Percentiles rank a stretch among this genome's conserved stretches.
Conservation (phyloP, 2,113 vertebrate species). For the Amphiprion ocellaris region DNA sequence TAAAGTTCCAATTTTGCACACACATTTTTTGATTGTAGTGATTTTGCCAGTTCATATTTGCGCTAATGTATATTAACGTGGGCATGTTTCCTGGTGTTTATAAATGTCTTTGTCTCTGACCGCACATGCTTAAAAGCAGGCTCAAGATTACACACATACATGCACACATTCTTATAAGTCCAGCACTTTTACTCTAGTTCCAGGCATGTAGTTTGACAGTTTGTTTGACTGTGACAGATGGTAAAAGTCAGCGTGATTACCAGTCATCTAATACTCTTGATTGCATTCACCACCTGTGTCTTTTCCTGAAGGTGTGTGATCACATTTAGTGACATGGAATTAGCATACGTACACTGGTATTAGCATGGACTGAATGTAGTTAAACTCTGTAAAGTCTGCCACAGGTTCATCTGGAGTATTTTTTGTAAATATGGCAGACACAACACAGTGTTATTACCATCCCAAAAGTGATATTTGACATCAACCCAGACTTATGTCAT, state of each 20-base stretch:
- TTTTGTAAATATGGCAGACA: neutral
- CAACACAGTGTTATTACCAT: neutral
- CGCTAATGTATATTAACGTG: neutral
- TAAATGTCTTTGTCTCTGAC: neutral
- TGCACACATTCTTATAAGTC: neutral
- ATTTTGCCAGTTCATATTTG: too few species aligned
- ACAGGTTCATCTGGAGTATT: neutral
- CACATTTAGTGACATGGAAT: neutral
- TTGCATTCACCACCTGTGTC: neutral
- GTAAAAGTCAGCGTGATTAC: neutral
- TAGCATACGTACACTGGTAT: too few species aligned
- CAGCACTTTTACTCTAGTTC: neutral
- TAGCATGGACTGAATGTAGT: too few species aligned
- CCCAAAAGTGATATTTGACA: too few species aligned
- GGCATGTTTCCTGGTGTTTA: neutral
- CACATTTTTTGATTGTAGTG: too few species aligned
- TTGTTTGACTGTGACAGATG: neutral
- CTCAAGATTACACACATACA: neutral
- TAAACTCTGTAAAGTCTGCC: neutral
- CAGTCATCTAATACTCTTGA: too few species aligned
- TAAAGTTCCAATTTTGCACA: too few species aligned
- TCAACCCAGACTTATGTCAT: too few species aligned
- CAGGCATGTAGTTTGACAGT: neutral
- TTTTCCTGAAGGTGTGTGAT: neutral
- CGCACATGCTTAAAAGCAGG: neutral